Base-by-base conservation (phyloP, 2,797 vertebrate species). In the Leptoclinus maculatus region DNA sequence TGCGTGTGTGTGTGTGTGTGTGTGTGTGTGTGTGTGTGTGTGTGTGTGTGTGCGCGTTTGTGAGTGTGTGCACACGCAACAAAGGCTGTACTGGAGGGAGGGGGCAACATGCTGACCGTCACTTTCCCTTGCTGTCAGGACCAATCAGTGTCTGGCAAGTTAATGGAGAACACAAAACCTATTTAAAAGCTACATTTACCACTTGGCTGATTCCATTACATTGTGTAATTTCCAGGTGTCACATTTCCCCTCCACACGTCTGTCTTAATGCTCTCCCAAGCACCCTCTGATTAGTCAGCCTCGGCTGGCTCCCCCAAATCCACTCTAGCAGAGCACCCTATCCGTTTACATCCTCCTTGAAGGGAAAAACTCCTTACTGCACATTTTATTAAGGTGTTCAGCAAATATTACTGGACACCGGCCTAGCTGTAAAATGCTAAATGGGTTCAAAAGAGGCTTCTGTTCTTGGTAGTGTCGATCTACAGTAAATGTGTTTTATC, bases 131-230 rank as follows among this genome's bases (percentile, higher is more conserved):
- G 90, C 95, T 91, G 96, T 97, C 97, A 97, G 94, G 94, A 94
- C 92, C 96, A 91, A 98, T 99, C 97, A 98, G 95, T 92, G 80
- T 98, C 97, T 97, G 89, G 79, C 64, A 86, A 96, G 96, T 96
- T 99, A 98, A 98, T 96, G 96, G 97, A 96, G 96, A 97, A 93
- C 96, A 97, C 96, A 96, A 96, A 98, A 97, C 96, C 97, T 96
- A 97, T 98, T 99, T 97, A 98, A 98, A 96, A 97, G 96, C 96
- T 97, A 95, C 97, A 99, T 99, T 99, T 98, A 95, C 96, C 97
- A 99, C 97, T 99, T 97, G 97, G 95, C 97, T 98, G 97, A 94
- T 98, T 98, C 97, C 97, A 99, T 99, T 98, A 98, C 92, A 89
- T 93, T 88, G 91, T 96, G 96, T 97, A 97, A 98, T 97, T 98